Conservation (phyloP, 2,113 vertebrate genomes). For the Mesitornis unicolor region DNA sequence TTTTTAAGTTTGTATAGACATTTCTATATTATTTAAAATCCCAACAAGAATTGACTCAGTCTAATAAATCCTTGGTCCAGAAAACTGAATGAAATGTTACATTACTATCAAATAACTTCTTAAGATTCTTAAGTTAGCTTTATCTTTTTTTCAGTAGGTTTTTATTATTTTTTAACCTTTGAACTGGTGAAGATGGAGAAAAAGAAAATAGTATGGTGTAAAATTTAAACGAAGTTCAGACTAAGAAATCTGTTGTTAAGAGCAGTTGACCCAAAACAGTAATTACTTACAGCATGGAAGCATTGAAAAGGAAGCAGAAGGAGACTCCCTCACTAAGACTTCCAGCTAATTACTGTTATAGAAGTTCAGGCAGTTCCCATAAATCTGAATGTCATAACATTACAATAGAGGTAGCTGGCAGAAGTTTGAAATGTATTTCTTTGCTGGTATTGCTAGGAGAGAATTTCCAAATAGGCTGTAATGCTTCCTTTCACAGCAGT, state of each 20-base stretch:
- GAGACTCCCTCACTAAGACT: neutral
- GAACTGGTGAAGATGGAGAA: neutral
- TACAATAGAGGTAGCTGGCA: neutral
- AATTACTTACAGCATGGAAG: neutral
- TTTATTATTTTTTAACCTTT: neutral
- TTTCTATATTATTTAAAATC: neutral
- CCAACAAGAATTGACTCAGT: neutral
- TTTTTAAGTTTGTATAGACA: neutral
- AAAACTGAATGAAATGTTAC: neutral
- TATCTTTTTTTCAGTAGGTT: neutral
- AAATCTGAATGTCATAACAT: conserved; percentile 41
- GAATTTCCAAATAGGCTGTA: neutral
- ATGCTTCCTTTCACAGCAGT: neutral
- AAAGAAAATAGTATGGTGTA: neutral
- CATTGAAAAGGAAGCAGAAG: neutral
- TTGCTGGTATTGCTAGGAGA: neutral
- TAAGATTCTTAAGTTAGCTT: neutral
- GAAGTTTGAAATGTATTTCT: neutral
- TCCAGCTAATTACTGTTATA: neutral
- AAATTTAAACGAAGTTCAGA: neutral
- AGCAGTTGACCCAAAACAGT: neutral
- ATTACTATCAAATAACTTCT: neutral
- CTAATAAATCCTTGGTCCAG: neutral
- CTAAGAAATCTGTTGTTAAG: neutral
- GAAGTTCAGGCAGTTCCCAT: conserved; percentile 6